Evolutionary conservation across 2,888 invertebrate species (phyloP).

Genomic region (Drosophila dives): DNA sequence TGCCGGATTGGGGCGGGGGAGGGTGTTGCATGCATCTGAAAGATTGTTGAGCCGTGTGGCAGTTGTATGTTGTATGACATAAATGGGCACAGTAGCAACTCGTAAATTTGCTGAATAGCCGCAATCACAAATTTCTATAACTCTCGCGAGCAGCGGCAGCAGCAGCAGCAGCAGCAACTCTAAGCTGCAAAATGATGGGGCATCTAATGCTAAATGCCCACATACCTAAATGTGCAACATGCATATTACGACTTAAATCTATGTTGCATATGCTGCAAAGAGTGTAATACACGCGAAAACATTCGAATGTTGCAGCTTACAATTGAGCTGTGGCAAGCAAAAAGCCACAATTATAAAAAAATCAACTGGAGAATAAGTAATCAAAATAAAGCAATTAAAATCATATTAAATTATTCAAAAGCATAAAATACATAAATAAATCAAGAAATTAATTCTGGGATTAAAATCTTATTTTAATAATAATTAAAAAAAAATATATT

Average conservation of each 20-base stretch:
- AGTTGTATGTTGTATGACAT: constrained; percentile 51
- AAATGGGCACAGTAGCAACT: constrained; percentile 73
- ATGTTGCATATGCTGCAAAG: background rate
- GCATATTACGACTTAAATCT: constrained; percentile 25
- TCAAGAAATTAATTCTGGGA: rapidly evolving
- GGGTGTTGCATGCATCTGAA: constrained; percentile 3
- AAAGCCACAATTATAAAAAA: background rate
- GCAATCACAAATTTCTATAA: constrained; percentile 36
- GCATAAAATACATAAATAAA: background rate
- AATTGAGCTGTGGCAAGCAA: constrained; percentile 10
- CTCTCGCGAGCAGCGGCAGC: constrained; percentile 38
- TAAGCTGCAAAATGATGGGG: constrained; percentile 57
- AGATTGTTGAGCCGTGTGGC: constrained; percentile 26
- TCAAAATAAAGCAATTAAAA: background rate
- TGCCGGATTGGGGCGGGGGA: background rate
- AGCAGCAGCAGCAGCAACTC: background rate
- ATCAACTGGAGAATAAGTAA: background rate
- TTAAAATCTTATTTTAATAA: background rate
- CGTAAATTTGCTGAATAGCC: constrained; percentile 64
- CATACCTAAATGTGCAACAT: constrained; percentile 40
- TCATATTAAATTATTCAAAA: background rate
- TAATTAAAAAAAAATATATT: rapidly evolving
- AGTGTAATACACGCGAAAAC: constrained; percentile 15
- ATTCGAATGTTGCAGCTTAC: constrained; percentile 33
- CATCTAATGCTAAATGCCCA: constrained; percentile 28